A percentile compares a stretch with the other conserved stretches of the same genome.
Conservation (phyloP, 2,113 vertebrate genomes). For the Neomonachus schauinslandi region DNA sequence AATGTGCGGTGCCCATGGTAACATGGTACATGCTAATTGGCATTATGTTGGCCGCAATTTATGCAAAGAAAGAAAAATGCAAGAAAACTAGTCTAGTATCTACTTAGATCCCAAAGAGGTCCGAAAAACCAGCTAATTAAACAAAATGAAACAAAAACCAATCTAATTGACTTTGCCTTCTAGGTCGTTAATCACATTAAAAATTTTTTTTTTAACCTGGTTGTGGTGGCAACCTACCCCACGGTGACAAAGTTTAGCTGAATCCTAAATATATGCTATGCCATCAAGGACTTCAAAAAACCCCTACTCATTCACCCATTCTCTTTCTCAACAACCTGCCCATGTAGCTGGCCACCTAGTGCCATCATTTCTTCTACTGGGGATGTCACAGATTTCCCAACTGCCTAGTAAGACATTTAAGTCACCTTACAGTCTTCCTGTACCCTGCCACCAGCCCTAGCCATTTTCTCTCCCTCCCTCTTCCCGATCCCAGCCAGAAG, state of each 20-base stretch:
- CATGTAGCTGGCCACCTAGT: background rate
- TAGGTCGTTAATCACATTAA: background rate
- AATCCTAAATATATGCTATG: background rate
- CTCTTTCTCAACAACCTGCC: background rate
- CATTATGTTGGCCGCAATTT: background rate
- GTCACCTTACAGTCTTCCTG: background rate
- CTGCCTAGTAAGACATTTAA: background rate
- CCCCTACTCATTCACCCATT: background rate
- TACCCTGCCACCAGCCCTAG: background rate
- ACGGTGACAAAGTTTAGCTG: background rate
- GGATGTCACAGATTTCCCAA: background rate
- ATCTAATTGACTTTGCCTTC: background rate
- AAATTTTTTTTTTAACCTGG: background rate
- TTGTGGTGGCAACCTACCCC: background rate
- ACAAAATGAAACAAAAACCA: background rate
- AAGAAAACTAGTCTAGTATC: background rate
- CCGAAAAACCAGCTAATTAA: background rate
- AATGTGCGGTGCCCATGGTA: background rate
- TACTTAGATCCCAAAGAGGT: background rate
- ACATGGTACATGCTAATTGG: conserved; percentile 7
- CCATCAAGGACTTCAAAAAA: background rate
- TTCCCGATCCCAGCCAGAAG: background rate
- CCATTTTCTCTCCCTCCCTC: background rate
- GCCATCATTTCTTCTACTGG: background rate
- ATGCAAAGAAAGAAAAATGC: background rate